Conservation (phyloP, 2,113 vertebrate genomes). For the Emydocephalus ijimae region DNA sequence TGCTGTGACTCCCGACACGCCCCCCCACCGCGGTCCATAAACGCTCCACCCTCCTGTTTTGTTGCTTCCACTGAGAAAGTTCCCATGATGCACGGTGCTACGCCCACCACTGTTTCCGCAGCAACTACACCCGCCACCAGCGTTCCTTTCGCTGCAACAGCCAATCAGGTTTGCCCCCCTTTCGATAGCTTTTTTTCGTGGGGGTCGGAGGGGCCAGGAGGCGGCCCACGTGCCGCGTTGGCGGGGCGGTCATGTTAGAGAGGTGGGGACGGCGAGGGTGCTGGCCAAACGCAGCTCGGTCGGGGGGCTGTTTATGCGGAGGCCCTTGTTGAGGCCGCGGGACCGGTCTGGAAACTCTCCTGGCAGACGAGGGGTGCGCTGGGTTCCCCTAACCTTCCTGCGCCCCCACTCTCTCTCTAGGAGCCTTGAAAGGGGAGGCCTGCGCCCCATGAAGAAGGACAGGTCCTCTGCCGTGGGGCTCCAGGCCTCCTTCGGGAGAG, state of each 20-base stretch:
- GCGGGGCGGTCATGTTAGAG: not conserved
- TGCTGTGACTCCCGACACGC: constrained; percentile 81
- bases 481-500: not conserved
- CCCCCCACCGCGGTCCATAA: constrained; percentile 74
- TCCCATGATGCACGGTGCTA: constrained; percentile 98
- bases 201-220: constrained; percentile 62
- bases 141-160: constrained; percentile 92
- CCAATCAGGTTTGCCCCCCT: constrained; percentile 96
- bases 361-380: not conserved
- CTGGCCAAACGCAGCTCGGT: not conserved
- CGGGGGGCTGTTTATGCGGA: not conserved
- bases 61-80: constrained; percentile 90
- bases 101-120: constrained; percentile 95
- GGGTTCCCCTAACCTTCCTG: not conserved
- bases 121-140: constrained; percentile 93
- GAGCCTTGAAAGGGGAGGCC: not conserved
- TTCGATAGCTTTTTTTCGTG: constrained; percentile 79
- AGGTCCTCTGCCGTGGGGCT: constrained; percentile 24
- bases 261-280: not conserved
- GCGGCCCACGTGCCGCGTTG: constrained; percentile 15
- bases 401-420: not conserved
- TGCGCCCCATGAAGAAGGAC: not conserved
- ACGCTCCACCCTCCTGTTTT: constrained; percentile 81
- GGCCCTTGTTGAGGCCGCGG: not conserved
- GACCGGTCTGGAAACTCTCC: not conserved